phyloP scores from a whole-genome alignment of 2,888 invertebrate species.

The Chalcosyrphus nemorum region DNA sequence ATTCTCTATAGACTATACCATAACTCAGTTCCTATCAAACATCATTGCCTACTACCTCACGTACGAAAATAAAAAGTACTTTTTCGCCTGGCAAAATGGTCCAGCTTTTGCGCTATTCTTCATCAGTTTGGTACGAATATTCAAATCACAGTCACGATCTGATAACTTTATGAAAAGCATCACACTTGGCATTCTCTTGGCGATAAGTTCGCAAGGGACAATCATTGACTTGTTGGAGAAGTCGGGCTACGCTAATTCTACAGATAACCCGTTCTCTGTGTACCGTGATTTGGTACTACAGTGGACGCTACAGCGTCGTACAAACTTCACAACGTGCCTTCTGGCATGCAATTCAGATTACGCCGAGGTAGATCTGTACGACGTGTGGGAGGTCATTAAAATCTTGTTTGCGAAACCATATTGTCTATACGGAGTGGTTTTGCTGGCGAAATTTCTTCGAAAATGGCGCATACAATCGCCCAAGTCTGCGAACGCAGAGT shows the following conservation, averaged over 20 bases:
- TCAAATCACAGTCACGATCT: slow-evolving; percentile 73
- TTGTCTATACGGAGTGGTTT: slow-evolving; percentile 80
- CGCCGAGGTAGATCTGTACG: slow-evolving; percentile 76
- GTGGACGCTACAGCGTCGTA: slow-evolving; percentile 79
- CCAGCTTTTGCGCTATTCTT: slow-evolving; percentile 78
- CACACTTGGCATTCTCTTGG: slow-evolving; percentile 77
- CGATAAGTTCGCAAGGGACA: slow-evolving; percentile 78
- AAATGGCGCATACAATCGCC: slow-evolving; percentile 78
- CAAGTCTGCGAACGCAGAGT: slow-evolving; percentile 75
- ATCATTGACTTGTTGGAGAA: slow-evolving; percentile 78
- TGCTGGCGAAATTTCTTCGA: slow-evolving; percentile 80
- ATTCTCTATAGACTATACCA: slow-evolving; percentile 79
- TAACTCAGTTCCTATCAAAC: slow-evolving; percentile 79
- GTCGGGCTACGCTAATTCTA: slow-evolving; percentile 76
- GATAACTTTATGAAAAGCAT: slow-evolving; percentile 78
- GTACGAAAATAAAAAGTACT: slow-evolving; percentile 79
- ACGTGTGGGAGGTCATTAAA: slow-evolving; percentile 80
- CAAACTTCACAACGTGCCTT: slow-evolving; percentile 79
- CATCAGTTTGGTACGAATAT: slow-evolving; percentile 76
- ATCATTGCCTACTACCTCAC: slow-evolving; percentile 78
- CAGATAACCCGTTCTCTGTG: slow-evolving; percentile 77
- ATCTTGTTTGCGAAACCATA: slow-evolving; percentile 80
- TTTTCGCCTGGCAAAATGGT: slow-evolving; percentile 80
- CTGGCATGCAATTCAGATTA: slow-evolving; percentile 80
- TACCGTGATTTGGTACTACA: slow-evolving; percentile 79